Conservation (phyloP, 2,888 invertebrate genomes). For the Heteropelma amictum region DNA sequence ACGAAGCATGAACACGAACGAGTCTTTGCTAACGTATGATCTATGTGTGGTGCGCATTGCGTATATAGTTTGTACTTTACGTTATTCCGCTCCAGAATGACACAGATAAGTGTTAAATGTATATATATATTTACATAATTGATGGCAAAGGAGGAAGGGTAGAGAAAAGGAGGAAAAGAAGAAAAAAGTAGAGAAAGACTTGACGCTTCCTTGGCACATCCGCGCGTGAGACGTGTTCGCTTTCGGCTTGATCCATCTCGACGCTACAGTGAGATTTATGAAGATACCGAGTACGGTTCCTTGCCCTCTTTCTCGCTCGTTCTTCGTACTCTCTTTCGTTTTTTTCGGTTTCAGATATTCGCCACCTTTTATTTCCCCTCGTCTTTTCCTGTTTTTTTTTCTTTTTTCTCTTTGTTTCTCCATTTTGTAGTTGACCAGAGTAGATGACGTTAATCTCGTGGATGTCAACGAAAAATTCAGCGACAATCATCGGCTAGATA, state of each 20-base stretch:
- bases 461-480: conserved; percentile 31
- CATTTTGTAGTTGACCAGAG: too few relatives aligned
- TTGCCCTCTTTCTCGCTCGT: conserved; percentile 30
- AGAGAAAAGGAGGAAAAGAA: conserved; percentile 19
- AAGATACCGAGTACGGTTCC: conserved; percentile 67
- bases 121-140: conserved; percentile 11
- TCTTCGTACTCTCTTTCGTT: neutral
- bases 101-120: conserved; percentile 19
- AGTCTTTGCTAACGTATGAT: conserved; percentile 45
- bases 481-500: conserved; percentile 23
- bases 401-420: neutral
- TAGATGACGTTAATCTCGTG: too few relatives aligned
- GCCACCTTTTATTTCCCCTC: neutral
- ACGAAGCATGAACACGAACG: neutral
- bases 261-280: conserved; percentile 77
- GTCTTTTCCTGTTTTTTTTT: neutral
- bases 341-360: neutral
- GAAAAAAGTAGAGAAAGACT: conserved; percentile 41
- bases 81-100: conserved; percentile 40
- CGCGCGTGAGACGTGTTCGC: conserved; percentile 72
- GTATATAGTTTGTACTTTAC: conserved; percentile 42
- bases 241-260: conserved; percentile 75
- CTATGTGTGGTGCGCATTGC: conserved; percentile 58
- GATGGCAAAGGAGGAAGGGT: conserved; percentile 33
- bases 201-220: conserved; percentile 59